A percentile compares a stretch with the other conserved stretches of the same genome.
phyloP scores from a whole-genome alignment of 2,888 invertebrate species.

The Rhamnusium bicolor region DNA sequence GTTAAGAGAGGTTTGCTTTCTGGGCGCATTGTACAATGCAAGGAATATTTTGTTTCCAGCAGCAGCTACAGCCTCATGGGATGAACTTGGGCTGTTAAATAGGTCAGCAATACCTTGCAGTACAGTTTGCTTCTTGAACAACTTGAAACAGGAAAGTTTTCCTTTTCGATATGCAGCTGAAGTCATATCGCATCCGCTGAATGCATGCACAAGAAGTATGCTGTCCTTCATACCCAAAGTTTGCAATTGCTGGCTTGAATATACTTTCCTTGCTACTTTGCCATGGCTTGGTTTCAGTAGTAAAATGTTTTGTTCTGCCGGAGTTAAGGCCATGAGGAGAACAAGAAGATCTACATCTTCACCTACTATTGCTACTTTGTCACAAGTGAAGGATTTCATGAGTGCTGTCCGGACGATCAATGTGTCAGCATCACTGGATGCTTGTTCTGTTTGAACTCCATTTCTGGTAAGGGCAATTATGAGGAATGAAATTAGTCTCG shows the following conservation, averaged over 20 bases:
- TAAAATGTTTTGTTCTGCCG: background rate
- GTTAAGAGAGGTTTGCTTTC: slow-evolving; percentile 4
- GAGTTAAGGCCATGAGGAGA: slow-evolving; percentile 1
- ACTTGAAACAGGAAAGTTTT: background rate
- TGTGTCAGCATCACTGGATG: background rate
- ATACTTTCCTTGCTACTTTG: slow-evolving; percentile 11
- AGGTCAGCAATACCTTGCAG: background rate
- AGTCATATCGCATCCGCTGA: background rate
- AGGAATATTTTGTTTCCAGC: background rate
- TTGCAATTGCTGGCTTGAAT: slow-evolving; percentile 19
- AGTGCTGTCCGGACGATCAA: background rate
- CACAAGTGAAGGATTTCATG: background rate
- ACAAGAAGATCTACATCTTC: slow-evolving; percentile 1
- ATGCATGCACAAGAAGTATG: background rate
- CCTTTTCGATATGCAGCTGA: slow-evolving; percentile 1
- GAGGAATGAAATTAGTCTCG: slow-evolving; percentile 21
- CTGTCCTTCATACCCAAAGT: background rate
- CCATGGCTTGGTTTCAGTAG: slow-evolving; percentile 1
- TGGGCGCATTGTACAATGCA: slow-evolving; percentile 1
- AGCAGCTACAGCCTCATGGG: slow-evolving; percentile 1
- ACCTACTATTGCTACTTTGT: slow-evolving; percentile 1
- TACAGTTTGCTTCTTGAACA: background rate
- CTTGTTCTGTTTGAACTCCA: slow-evolving; percentile 1
- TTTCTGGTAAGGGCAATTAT: background rate
- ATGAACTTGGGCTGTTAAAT: slow-evolving; percentile 19